Evolutionary conservation across 2,888 invertebrate species (phyloP).

Genomic region (Gibbula magus): DNA sequence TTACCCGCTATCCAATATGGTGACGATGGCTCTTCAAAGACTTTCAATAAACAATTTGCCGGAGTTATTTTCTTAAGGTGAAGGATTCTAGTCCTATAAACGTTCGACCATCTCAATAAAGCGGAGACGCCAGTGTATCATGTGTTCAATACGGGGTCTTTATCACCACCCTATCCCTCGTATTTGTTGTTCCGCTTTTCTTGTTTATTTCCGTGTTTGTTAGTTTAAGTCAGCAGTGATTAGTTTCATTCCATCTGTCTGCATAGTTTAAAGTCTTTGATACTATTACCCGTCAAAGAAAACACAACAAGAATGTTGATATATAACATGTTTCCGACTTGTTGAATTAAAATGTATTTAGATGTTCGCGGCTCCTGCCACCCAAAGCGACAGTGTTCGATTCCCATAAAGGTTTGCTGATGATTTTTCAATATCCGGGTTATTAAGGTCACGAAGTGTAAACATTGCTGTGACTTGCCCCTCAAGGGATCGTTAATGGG

Average conservation of each 20-base stretch:
- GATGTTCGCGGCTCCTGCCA: neutral
- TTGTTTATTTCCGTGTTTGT: constrained; percentile 17
- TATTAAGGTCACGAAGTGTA: neutral
- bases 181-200: constrained; percentile 19
- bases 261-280: constrained; percentile 11
- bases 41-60: constrained; percentile 14
- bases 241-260: neutral
- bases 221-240: constrained; percentile 8
- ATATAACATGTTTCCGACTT: constrained; percentile 1
- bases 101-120: neutral
- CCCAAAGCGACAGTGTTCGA: neutral
- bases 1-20: constrained; percentile 2
- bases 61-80: constrained; percentile 7
- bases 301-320: constrained; percentile 19
- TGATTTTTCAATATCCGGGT: constrained; percentile 18
- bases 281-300: constrained; percentile 15
- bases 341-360: neutral
- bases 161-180: neutral
- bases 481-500: neutral
- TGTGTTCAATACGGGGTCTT: neutral
- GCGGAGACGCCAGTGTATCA: neutral
- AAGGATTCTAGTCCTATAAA: constrained; percentile 3
- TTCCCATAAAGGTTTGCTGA: neutral
- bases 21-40: neutral
- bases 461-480: neutral